phyloP scores from a whole-genome alignment of 2,113 vertebrate species.

The Strigops habroptila region DNA sequence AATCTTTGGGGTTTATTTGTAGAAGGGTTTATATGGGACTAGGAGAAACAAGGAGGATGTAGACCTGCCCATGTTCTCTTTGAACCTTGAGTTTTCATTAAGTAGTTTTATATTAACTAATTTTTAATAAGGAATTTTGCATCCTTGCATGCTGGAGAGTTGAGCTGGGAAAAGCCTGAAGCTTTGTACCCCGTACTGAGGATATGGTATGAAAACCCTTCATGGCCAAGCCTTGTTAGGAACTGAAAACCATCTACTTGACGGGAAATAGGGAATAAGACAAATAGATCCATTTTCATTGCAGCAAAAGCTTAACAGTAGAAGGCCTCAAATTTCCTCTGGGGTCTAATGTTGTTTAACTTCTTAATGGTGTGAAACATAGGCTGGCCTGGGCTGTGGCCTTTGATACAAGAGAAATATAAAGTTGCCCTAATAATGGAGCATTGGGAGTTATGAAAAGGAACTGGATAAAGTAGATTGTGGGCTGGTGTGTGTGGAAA shows the following conservation, averaged over 20 bases:
- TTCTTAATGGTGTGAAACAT: slow-evolving; percentile 43
- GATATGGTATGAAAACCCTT: background rate
- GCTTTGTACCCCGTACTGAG: background rate
- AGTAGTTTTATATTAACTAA: background rate
- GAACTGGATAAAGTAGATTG: slow-evolving; percentile 5
- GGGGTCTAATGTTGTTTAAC: slow-evolving; percentile 59
- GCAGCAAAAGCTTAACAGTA: slow-evolving; percentile 27
- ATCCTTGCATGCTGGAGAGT: background rate
- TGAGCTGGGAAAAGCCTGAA: background rate
- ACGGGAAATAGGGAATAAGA: slow-evolving; percentile 16
- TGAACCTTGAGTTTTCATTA: background rate
- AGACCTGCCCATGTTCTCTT: background rate
- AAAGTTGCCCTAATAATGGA: slow-evolving; percentile 35
- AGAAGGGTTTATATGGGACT: background rate
- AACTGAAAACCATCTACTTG: background rate
- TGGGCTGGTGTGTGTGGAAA: background rate
- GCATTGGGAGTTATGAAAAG: slow-evolving; percentile 30
- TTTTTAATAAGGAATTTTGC: background rate
- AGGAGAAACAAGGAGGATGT: background rate
- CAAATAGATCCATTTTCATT: slow-evolving; percentile 56
- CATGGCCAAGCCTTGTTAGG: slow-evolving; percentile 17
- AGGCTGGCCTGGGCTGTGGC: background rate
- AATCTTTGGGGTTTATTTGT: background rate
- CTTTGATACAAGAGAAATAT: slow-evolving; percentile 20
- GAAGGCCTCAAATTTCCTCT: slow-evolving; percentile 42